phyloP scores from a whole-genome alignment of 2,113 vertebrate genomes.

The Chloroceryle aenea region DNA sequence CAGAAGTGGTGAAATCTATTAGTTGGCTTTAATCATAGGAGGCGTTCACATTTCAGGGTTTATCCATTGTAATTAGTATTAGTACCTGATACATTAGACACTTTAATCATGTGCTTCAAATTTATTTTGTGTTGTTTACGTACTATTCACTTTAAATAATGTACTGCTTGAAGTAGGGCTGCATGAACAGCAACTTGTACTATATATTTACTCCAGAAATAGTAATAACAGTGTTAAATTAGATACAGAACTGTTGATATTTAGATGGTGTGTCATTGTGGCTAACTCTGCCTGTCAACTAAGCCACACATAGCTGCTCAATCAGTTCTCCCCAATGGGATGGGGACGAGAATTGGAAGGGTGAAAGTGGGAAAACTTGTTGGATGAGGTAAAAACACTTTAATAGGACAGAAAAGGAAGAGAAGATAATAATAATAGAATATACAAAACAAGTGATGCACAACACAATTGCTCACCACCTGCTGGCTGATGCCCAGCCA shows the following conservation, averaged over 20 bases:
- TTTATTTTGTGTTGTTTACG: not conserved
- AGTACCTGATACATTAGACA: not conserved
- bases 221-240: not conserved
- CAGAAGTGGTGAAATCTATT: not conserved
- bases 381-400: not conserved
- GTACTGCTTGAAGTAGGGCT: not conserved
- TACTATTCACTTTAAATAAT: not conserved
- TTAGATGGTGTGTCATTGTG: not conserved
- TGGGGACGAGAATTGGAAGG: not conserved
- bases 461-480: not conserved
- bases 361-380: not conserved
- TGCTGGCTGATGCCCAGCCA: not conserved
- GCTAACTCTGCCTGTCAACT: not conserved
- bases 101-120: not conserved
- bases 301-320: not conserved
- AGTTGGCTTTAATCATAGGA: not conserved
- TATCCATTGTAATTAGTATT: not conserved
- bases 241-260: not conserved
- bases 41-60: not conserved
- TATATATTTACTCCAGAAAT: not conserved
- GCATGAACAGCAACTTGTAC: not conserved
- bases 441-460: too few species aligned
- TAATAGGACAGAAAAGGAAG: not conserved
- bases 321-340: not conserved
- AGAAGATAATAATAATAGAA: not conserved